Evolutionary conservation across 2,113 vertebrate genomes (phyloP), one percentile per base, ranked within the genome.

Genomic region (Acanthochromis polyacanthus): DNA sequence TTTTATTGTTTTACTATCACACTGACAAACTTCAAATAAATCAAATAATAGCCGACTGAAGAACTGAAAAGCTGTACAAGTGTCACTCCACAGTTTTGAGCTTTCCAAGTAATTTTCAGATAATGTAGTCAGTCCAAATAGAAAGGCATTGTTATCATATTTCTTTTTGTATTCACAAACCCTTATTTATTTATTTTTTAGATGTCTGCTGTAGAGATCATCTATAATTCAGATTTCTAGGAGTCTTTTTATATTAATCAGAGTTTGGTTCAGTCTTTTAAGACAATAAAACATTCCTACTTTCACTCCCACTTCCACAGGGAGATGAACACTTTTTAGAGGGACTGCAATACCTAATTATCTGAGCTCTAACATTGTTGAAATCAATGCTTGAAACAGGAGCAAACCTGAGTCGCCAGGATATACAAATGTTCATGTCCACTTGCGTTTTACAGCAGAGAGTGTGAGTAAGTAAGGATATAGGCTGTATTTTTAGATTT

Each of bases 1-100:
- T 70, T 58, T 6, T 45, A 51, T 4, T 53, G 20, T 69, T 22
- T 11, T 19, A 25, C 16, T 50, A 7, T 60, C 10, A 16, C 15
- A 10, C 40, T 28, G 22, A 16, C 23, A 62, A 22, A 32, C 67
- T 64, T 71, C 2, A 52, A 73, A 71, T 59, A 15, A 14, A 48
- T 43, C 16, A 57, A 65, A 59, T 60, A 30, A 36, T 12, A 51
- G 20, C 52, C 32, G 43, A 57, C 8, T 48, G 32, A 69, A 56
- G 10, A 46, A 11, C 46, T 53, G 15, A 66, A 25, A 1, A 25
- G 25, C 25, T 25, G 25, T 25, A 72, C 17, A 12, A 78, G 43
- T 51, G 19, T 50, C 60, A 55, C 32, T 65, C 11, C 45, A 32
- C 7, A 5, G 30, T 32, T 32, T 32, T 32, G 30, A 32, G 30